Evolutionary conservation across 2,113 vertebrate species (phyloP).

Genomic region (Mobula birostris): DNA sequence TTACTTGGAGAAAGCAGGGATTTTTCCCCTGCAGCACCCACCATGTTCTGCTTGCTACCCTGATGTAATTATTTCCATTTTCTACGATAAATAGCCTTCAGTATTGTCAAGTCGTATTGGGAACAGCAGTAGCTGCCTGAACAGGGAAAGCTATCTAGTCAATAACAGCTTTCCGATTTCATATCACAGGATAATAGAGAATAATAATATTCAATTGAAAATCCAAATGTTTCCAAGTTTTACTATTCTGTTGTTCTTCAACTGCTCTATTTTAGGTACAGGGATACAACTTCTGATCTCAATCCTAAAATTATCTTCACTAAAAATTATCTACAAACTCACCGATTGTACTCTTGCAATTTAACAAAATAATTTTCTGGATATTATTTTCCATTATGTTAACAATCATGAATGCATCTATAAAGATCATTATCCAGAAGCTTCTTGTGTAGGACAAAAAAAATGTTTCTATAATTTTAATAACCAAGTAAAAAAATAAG

Average conservation of each 20-base stretch:
- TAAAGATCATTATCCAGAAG: not conserved
- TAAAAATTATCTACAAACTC: not conserved
- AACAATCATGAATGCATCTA: not conserved
- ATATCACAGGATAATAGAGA: not conserved
- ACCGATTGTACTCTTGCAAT: not conserved
- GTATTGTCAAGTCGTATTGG: not conserved
- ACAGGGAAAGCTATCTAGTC: no score
- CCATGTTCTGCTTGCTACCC: not conserved
- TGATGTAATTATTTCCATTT: slow-evolving; percentile 25
- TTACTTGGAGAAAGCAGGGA: slow-evolving; percentile 23
- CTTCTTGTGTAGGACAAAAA: not conserved
- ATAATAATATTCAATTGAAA: not conserved
- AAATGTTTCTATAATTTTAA: no score
- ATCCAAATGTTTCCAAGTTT: not conserved
- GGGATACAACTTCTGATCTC: not conserved
- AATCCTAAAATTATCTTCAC: not conserved
- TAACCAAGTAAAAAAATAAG: no score
- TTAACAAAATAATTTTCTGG: not conserved
- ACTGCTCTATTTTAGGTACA: not conserved
- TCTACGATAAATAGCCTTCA: not conserved
- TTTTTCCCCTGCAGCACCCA: slow-evolving; percentile 20
- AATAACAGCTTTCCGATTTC: not conserved
- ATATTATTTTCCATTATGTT: not conserved
- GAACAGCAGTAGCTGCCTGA: no score
- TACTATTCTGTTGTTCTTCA: not conserved